Evolutionary conservation across 2,797 vertebrate species (phyloP), one percentile per base, ranked within the genome.

Genomic region (Danio tinwini): DNA sequence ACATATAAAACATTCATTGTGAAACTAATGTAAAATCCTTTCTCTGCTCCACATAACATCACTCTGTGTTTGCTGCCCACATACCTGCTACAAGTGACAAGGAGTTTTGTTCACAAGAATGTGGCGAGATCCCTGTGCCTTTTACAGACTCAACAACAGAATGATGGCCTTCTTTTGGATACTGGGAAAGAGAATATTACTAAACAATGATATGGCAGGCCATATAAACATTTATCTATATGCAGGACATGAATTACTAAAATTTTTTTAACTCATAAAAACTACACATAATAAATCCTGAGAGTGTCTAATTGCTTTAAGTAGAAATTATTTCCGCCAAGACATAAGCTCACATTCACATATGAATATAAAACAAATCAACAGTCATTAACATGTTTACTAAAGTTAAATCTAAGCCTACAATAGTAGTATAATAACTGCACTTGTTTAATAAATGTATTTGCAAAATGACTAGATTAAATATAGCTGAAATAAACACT

Each of bases 31-130:
- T 5, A 8, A 62, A 83, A 65, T 44, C 44, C 82, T 19, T 64
- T 61, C 82, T 64, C 12, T 6, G 29, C 29, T 61, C 7, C n/a
- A 29, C 0, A 50, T 7, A 29, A 59, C 3, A 16, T 55, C 39
- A 53, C 73, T 39, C 6, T 21, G 80, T 52, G 44, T 68, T 72
- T n/a, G 1, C 8, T 9, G 0, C 29, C 29, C 19, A 90, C 92
- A 63, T 89, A 94, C 94, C 94, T 42, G 89, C 91, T 55, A 84
- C 77, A 58, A 95, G 90, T 0, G 89, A 91, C 0, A 95, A 7
- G 5, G 86, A 89, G 81, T 93, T 94, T n/a, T 94, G 92, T 5
- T 87, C 89, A 80, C 74, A 74, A 19, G 49, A 50, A 6, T 90
- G 83, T 0, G 93, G 93, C 72, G 94, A 89, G 70, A 94, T 92